Evolutionary conservation across 2,797 vertebrate species (phyloP), one percentile per base, ranked within the genome.

Genomic region (Ptychobarbus kaznakovi): DNA sequence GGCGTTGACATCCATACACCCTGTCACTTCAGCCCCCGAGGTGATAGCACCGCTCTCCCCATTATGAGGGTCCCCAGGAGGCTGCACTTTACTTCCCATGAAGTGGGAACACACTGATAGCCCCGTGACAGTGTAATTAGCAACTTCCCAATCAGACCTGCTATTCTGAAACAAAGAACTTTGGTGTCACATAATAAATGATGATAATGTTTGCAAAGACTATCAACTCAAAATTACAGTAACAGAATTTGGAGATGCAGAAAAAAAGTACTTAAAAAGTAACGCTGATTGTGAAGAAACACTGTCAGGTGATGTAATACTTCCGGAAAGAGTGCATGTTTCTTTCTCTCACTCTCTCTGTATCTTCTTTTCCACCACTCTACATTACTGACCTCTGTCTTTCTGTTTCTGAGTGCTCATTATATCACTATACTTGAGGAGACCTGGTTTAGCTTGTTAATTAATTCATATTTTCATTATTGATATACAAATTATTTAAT

Each of bases 81-180:
- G 91, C 86, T 82, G 86, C 82, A 77, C 76, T 89, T 92, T 90
- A 91, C 92, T 90, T 90, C 74, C 85, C 61, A 88, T 16, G 70
- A 89, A 83, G 87, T 88, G 90, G 87, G 83, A 86, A 93, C 80
- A 86, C 63, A 87, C 76, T 90, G 86, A 87, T 91, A 90, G 90
- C 77, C 74, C 38, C 75, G 53, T 91, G 92, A 93, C 90, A 92
- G 85, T 86, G 89, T 90, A 94, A 92, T 94, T 94, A 94, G 82
- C 91, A 88, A 88, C 84, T 84, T 80, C 53, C 49, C 42, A 87
- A 86, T 80, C 82, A 70, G 53, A 63, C 68, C 61, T 77, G 61
- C 72, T 73, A 83, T 74, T 44, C 46, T 70, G 42, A 53, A 20
- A 49, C 51, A 82, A 77, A 83, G 40, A 87, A 76, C 58, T 76